Conservation (phyloP, 2,888 invertebrate species). For the Blera fallax region DNA sequence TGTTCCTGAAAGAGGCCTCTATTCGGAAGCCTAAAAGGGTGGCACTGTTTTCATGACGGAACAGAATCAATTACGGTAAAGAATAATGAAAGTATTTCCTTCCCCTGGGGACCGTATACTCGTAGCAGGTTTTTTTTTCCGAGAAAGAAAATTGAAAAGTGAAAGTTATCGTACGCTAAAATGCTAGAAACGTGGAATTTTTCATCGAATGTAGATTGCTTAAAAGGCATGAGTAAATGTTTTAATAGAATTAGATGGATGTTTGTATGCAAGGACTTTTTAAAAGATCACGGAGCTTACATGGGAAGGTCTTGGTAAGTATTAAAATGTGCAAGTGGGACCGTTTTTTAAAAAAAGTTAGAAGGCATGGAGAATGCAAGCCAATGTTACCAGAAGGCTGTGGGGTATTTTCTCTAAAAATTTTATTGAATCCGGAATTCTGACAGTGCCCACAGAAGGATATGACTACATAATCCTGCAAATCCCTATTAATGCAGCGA, state of each 20-base stretch:
- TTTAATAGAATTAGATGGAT: slow-evolving; percentile 52
- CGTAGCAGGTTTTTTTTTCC: slow-evolving; percentile 19
- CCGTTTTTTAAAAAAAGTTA: too few relatives aligned
- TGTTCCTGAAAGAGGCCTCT: slow-evolving; percentile 29
- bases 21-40: slow-evolving; percentile 40
- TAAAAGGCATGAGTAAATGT: not conserved
- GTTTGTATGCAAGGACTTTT: not conserved
- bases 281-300: not conserved
- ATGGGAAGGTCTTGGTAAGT: too few relatives aligned
- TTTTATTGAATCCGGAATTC: too few relatives aligned
- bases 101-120: slow-evolving; percentile 3
- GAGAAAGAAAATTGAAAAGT: slow-evolving; percentile 57
- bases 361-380: too few relatives aligned
- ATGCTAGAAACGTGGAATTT: slow-evolving; percentile 55
- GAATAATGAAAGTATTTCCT: slow-evolving; percentile 65
- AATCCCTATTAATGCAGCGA: too few relatives aligned
- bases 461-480: too few relatives aligned
- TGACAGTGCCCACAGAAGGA: too few relatives aligned
- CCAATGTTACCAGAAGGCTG: too few relatives aligned
- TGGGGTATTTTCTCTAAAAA: too few relatives aligned
- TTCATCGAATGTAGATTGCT: slow-evolving; percentile 7
- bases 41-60: slow-evolving; percentile 41
- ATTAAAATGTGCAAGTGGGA: too few relatives aligned
- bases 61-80: slow-evolving; percentile 66
- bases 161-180: slow-evolving; percentile 34